Evolutionary conservation across 2,113 vertebrate genomes (phyloP).

Genomic region (Diphyllodes magnificus): DNA sequence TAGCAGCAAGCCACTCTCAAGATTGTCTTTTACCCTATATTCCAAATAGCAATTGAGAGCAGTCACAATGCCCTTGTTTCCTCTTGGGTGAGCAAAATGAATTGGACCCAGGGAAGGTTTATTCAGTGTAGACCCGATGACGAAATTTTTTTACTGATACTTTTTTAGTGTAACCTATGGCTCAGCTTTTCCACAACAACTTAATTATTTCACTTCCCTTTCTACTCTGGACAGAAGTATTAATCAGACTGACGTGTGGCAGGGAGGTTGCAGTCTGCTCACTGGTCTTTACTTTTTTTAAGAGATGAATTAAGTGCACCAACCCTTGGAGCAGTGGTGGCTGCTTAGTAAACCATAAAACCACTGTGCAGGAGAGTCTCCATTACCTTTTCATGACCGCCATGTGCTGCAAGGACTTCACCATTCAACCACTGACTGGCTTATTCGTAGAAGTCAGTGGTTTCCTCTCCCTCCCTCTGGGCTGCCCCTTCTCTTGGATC

Average conservation of each 20-base stretch:
- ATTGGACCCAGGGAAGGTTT: not conserved
- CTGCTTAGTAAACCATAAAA: not conserved
- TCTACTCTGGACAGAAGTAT: not conserved
- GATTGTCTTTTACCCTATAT: slow-evolving; percentile 39
- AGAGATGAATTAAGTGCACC: not conserved
- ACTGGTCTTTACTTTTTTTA: not conserved
- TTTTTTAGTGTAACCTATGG: not conserved
- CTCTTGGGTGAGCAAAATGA: not conserved
- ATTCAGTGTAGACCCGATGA: not conserved
- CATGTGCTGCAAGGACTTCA: not conserved
- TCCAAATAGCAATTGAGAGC: slow-evolving; percentile 12
- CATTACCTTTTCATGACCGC: not conserved
- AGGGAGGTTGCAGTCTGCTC: not conserved
- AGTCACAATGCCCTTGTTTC: not conserved
- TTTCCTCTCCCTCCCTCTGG: not conserved
- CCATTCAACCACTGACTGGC: not conserved
- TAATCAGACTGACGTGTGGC: not conserved
- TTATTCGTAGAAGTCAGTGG: not conserved
- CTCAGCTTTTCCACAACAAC: not conserved
- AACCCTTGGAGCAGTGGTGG: not conserved
- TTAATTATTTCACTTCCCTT: not conserved
- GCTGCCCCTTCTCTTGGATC: not conserved
- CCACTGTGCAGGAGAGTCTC: not conserved
- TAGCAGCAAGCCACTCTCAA: slow-evolving; percentile 37
- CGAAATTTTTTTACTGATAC: not conserved